Base-by-base conservation (phyloP, 2,113 vertebrate species). In the Apodemus sylvaticus region DNA sequence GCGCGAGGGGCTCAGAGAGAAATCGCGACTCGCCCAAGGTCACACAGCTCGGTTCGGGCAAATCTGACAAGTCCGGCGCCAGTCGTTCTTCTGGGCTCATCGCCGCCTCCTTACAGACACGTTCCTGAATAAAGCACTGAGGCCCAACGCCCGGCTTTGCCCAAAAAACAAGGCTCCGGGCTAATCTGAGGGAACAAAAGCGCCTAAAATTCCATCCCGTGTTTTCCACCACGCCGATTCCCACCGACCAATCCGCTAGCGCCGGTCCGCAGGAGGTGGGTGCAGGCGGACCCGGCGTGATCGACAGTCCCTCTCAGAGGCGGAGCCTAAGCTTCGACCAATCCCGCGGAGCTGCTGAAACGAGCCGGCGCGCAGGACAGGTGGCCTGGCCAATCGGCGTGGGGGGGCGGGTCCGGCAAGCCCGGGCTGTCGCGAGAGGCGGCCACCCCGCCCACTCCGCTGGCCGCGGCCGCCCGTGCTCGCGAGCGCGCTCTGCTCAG, bases 111-210 rank as follows among this genome's bases (percentile, higher is more conserved):
- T 36, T 89, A n/a, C 42, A 11, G 20, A 36, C 39, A 36, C 62
- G 39, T 36, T 86, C 42, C 5, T 20, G 6, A 11, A 31, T 10
- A 45, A 42, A 51, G 86, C 83, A 66, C 53, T 14, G 58, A 91
- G 90, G 85, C 55, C 64, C 19, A 39, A 60, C 34, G 34, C 62
- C 78, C 1, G 7, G 45, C 76, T 64, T 85, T 39, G 45, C 58
- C 70, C 68, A 89, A 73, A 58, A 74, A 74, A 39, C 36, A 42
- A 95, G n/a, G 96, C 95, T 90, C 77, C 62, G 5, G 62, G 86
- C 68, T 89, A n/a, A 76, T 74, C 76, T 66, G 81, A 42, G 66
- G 70, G 97, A 98, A 97, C 95, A 96, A 96, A 97, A 98, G 97
- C 97, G 7, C 31, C n/a, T 86, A 9, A n/a, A 22, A 91, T 39